Evolutionary conservation across 2,888 invertebrate genomes (phyloP), one percentile per base, ranked within the genome.

Genomic region (Andrena trimmerana): DNA sequence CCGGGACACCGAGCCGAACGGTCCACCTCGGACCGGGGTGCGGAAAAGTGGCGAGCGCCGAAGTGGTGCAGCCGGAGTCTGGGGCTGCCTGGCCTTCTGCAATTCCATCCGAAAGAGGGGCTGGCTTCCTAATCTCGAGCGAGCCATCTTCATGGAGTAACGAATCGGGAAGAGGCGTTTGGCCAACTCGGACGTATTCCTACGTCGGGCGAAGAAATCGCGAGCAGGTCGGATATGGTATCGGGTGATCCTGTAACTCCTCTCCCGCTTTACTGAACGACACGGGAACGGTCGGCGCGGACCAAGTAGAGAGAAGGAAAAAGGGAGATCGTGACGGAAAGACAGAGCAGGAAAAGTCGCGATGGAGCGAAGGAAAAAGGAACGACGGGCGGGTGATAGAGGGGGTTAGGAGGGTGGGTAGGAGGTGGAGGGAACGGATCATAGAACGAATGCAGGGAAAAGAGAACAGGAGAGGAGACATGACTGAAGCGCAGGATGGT

Each of bases 221-320:
- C 74, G 74, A 52, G 76, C 74, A 67, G 48, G 74, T 79, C 86
- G 81, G 84, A 78, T 81, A 78, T 84, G 80, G 86, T 80, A 86
- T 86, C 83, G 86, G 42, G 78, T 85, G 80, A 82, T 83, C 80
- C 72, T 82, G 79, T 82, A 83, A 85, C 78, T 85, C 81, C 65
- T 79, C 85, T 70, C 60, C 74, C 54, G 81, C 57, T 76, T 59
- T 71, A 54, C 50, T 27, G 75, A 62, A 76, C 73, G 52, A 42
- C 70, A 65, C 65, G 79, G 59, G 67, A 74, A 78, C 71, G 77
- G 72, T 70, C 78, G 83, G 65, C 59, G 82, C 79, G 78, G 69
- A 63, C 83, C 72, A 68, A 54, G 78, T 67, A 60, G 76, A 72
- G 77, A 27, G 24, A 3, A 57, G 80, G 80, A 82, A 83, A 84